phyloP scores from a whole-genome alignment of 2,113 vertebrate genomes.

The Nesospiza acunhae region DNA sequence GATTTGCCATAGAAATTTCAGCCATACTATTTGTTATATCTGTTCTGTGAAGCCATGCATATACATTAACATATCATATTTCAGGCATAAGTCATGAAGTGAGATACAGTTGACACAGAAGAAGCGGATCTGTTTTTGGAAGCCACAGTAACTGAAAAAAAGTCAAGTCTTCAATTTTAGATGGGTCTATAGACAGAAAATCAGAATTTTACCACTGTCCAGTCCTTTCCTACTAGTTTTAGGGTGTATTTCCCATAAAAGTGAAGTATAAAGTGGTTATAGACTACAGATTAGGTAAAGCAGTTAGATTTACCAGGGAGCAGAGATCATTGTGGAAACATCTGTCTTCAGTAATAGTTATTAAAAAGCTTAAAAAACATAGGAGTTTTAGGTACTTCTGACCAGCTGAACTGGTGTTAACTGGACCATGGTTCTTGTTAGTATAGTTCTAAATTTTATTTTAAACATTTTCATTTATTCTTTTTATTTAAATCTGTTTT shows the following conservation, averaged over 20 bases:
- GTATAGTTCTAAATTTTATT: background rate
- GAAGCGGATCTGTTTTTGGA: background rate
- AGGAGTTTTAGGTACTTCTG: background rate
- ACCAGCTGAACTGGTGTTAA: background rate
- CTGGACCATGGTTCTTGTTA: background rate
- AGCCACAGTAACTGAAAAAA: background rate
- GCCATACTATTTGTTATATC: background rate
- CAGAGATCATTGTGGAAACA: background rate
- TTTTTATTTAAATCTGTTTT: background rate
- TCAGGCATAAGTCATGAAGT: background rate
- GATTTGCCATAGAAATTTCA: background rate
- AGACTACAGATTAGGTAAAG: background rate
- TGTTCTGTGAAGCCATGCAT: background rate
- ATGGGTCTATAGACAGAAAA: background rate
- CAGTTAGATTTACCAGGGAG: background rate
- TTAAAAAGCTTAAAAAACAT: background rate
- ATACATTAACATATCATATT: background rate
- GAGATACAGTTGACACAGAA: background rate
- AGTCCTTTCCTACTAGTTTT: background rate
- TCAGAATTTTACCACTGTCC: background rate
- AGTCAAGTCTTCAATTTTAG: background rate
- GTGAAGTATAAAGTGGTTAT: background rate
- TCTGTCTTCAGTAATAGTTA: background rate
- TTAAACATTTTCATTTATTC: background rate
- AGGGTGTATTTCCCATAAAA: background rate